Percentiles rank a stretch among this genome's conserved stretches.
These are phyloP conservation scores for Neomorphus geoffroyi DNA, from an alignment of 2,797 vertebrate species.

Conservation along the genomic window DNA sequence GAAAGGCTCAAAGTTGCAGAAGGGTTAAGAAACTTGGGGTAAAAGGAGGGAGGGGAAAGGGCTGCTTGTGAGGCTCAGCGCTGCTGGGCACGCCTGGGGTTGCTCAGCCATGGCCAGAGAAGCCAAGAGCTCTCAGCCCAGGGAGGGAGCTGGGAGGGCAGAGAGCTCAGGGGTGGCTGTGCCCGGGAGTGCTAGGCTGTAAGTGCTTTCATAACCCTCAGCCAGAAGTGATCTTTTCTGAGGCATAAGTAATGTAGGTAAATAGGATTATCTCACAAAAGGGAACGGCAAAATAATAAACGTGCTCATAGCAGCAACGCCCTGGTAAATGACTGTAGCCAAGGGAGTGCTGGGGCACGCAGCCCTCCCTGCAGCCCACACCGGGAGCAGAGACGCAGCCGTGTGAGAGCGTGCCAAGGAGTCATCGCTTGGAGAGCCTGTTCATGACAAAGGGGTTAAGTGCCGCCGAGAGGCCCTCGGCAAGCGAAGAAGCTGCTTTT, in stretches of 20 bases:
- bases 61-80: neutral
- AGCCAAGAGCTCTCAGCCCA: neutral
- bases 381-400: neutral
- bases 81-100: neutral
- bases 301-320: neutral
- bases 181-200: neutral
- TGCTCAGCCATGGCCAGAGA: neutral
- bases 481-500: rapidly evolving
- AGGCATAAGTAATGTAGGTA: neutral
- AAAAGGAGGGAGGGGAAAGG: neutral
- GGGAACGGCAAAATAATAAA: neutral
- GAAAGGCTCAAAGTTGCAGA: neutral
- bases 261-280: neutral
- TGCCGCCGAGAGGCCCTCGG: rapidly evolving
- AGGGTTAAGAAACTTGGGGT: neutral
- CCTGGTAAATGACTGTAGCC: neutral
- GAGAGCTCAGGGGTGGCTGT: neutral
- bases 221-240: neutral
- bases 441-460: rapidly evolving
- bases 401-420: neutral
- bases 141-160: neutral
- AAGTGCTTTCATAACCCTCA: neutral
- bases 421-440: neutral
- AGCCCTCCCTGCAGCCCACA: neutral
- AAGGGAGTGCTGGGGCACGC: neutral